Evolutionary conservation across 2,797 vertebrate species (phyloP).

Genomic region (Schizopygopsis pylzovi): DNA sequence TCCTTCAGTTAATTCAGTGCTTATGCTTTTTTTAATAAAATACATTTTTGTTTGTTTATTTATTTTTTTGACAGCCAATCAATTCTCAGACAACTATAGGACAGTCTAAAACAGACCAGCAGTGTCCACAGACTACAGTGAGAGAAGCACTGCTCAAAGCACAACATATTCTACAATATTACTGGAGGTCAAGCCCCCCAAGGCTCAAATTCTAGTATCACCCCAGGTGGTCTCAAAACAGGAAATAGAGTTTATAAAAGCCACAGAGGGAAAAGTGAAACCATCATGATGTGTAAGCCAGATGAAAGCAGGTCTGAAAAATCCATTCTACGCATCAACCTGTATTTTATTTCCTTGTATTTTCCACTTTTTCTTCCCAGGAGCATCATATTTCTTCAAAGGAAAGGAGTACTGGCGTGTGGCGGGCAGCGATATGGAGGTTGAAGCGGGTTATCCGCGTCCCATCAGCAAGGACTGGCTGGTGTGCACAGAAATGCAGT

Average conservation of each 20-base stretch:
- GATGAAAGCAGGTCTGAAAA: conserved; percentile 16
- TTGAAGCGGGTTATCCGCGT: conserved; percentile 84
- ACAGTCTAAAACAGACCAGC: background rate
- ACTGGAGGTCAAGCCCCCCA: background rate
- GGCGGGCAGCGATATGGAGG: conserved; percentile 85
- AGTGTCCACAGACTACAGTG: background rate
- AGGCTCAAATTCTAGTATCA: background rate
- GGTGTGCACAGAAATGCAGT: conserved; percentile 85
- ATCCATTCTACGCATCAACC: background rate
- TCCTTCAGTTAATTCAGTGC: background rate
- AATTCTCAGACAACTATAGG: background rate
- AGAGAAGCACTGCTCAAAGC: background rate
- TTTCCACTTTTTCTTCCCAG: conserved; percentile 67
- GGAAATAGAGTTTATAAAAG: conserved; percentile 3
- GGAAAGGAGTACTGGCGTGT: conserved; percentile 95
- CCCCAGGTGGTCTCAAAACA: background rate
- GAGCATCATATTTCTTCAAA: conserved; percentile 94
- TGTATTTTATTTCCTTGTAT: background rate
- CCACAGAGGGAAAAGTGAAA: background rate
- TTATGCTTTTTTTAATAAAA: background rate
- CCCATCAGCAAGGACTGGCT: conserved; percentile 92
- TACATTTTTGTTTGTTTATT: background rate
- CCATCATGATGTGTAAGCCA: conserved; percentile 1
- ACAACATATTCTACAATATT: background rate
- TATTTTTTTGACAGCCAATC: background rate